These are phyloP conservation scores for Leptinotarsa tumamoca DNA, from an alignment of 2,888 invertebrate genomes.

Conservation along the genomic window DNA sequence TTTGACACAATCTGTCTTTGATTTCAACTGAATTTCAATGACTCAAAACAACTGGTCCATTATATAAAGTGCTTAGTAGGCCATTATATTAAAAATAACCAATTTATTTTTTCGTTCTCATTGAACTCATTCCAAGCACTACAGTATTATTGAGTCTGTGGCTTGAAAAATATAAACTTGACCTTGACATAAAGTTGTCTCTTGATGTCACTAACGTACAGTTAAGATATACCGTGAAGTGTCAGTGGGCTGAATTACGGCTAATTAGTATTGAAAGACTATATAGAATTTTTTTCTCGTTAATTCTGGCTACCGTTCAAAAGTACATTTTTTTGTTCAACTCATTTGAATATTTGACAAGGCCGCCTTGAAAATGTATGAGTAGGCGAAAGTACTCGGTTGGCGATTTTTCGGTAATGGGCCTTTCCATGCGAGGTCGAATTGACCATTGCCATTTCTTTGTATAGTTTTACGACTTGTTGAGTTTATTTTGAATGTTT, in stretches of 20 bases:
- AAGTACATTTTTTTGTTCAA: background rate
- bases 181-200: conserved; percentile 27
- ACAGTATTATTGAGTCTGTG: background rate
- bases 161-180: conserved; percentile 19
- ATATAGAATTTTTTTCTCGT: background rate
- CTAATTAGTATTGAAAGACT: conserved; percentile 17
- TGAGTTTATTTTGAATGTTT: background rate
- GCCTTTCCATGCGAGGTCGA: background rate
- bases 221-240: conserved; percentile 12
- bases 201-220: background rate
- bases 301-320: background rate
- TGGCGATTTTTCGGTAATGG: background rate
- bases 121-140: conserved; percentile 26
- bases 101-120: conserved; percentile 10
- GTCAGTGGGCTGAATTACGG: background rate
- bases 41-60: background rate
- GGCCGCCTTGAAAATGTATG: background rate
- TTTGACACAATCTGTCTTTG: too few species aligned
- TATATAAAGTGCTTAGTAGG: background rate
- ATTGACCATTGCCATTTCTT: background rate
- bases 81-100: background rate
- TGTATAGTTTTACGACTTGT: background rate
- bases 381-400: background rate
- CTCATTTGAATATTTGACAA: conserved; percentile 9
- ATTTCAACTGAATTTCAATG: background rate